A percentile compares a stretch with the other conserved stretches of the same genome.
phyloP scores from a whole-genome alignment of 2,888 invertebrate genomes.

The Thyatira batis region DNA sequence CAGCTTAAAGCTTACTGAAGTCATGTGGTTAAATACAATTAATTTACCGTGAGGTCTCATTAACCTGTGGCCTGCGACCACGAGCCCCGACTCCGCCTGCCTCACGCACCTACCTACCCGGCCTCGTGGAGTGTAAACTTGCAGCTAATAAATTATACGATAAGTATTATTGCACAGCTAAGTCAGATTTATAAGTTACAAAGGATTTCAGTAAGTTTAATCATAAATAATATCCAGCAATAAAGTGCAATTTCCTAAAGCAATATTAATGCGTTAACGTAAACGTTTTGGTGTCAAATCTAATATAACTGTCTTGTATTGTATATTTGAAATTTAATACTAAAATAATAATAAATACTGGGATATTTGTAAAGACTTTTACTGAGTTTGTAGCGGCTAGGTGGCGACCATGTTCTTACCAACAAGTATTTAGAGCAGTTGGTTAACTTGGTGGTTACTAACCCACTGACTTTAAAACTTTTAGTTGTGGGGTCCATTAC shows the following conservation, averaged over 20 bases:
- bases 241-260: background rate
- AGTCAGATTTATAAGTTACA: background rate
- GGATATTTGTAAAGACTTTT: no score
- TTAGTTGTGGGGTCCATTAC: no score
- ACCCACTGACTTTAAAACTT: no score
- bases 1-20: background rate
- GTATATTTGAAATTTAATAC: no score
- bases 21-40: background rate
- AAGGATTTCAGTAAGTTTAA: background rate
- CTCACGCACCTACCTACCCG: background rate
- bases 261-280: background rate
- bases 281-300: background rate
- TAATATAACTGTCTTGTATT: background rate
- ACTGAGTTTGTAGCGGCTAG: no score
- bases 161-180: background rate
- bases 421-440: no score
- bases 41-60: background rate
- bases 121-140: background rate
- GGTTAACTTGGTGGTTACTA: no score
- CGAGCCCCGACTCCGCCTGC: background rate
- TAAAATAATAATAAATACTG: no score
- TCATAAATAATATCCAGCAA: background rate
- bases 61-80: background rate
- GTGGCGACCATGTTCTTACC: no score
- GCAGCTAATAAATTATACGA: background rate